A percentile compares a stretch with the other conserved stretches of the same genome.
Evolutionary conservation across 1,140 invertebrate species (phyloP).

Genomic region (Dendroctonus ponderosae): DNA sequence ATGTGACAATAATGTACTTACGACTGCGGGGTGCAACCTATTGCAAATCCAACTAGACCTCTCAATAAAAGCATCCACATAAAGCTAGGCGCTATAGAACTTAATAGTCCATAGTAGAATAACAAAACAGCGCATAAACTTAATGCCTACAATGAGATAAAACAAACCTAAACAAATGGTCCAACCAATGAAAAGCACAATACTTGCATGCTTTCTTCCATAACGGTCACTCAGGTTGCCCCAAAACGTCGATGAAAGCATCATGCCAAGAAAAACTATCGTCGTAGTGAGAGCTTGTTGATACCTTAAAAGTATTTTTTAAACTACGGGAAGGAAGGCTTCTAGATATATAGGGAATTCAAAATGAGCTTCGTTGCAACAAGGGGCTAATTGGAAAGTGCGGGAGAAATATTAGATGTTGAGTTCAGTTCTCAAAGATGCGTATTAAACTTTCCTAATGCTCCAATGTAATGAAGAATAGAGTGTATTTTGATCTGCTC

Average conservation of each 20-base stretch:
- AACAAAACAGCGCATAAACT: conserved; percentile 83
- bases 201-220: conserved; percentile 78
- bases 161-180: background rate
- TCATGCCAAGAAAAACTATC: conserved; percentile 95
- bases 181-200: conserved; percentile 4
- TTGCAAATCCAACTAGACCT: conserved; percentile 92
- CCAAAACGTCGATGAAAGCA: conserved; percentile 95
- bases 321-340: no score
- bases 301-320: conserved; percentile 59
- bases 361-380: no score
- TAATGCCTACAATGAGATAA: conserved; percentile 64
- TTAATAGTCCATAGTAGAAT: conserved; percentile 89
- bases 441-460: no score
- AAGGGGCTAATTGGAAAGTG: no score
- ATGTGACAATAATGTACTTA: conserved; percentile 59
- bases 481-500: no score
- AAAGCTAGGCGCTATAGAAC: conserved; percentile 88
- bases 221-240: conserved; percentile 92
- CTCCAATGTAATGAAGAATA: no score
- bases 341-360: no score
- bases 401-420: no score
- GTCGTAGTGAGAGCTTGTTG: conserved; percentile 66
- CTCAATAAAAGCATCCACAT: conserved; percentile 86
- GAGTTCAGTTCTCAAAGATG: no score
- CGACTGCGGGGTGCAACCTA: conserved; percentile 96